Conservation (phyloP, 2,113 vertebrate species). For the Arizona elegans region DNA sequence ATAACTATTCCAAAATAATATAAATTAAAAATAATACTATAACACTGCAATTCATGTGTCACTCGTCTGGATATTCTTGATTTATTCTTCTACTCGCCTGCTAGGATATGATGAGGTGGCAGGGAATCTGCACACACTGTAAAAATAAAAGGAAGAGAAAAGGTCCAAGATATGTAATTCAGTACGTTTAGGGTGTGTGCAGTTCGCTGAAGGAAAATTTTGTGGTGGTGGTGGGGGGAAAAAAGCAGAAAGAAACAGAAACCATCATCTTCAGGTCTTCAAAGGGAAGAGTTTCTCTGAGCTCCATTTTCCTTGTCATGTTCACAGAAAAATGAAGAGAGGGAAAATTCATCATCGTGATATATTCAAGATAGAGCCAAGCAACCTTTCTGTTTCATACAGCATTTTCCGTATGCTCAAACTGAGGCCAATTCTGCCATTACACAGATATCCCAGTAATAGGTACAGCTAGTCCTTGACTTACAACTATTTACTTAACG, state of each 20-base stretch:
- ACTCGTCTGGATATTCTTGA: conserved; percentile 52
- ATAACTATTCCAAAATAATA: conserved; percentile 76
- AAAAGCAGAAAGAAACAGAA: neutral
- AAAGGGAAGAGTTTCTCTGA: conserved; percentile 35
- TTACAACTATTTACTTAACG: neutral
- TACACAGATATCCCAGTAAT: neutral
- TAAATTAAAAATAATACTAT: conserved; percentile 71
- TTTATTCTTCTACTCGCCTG: conserved; percentile 43
- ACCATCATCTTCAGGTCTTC: conserved; percentile 20
- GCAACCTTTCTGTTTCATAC: conserved; percentile 4
- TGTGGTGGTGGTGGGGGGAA: neutral
- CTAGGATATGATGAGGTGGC: conserved; percentile 52
- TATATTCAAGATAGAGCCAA: conserved; percentile 42
- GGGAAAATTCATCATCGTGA: neutral
- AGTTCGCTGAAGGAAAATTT: conserved; percentile 28
- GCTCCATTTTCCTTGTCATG: conserved; percentile 33
- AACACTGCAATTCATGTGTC: conserved; percentile 71
- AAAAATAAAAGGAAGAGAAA: conserved; percentile 26
- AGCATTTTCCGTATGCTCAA: neutral
- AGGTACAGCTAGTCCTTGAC: neutral
- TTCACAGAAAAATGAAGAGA: conserved; percentile 32
- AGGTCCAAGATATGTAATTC: conserved; percentile 30
- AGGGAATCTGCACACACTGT: conserved; percentile 27
- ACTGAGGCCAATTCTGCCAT: conserved; percentile 30
- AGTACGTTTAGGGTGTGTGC: neutral